Evolutionary conservation across 37 sponge, comb jelly and placozoan species (phyloP), one percentile per base, ranked within the genome.

Genomic region (Haliclona indistincta): DNA sequence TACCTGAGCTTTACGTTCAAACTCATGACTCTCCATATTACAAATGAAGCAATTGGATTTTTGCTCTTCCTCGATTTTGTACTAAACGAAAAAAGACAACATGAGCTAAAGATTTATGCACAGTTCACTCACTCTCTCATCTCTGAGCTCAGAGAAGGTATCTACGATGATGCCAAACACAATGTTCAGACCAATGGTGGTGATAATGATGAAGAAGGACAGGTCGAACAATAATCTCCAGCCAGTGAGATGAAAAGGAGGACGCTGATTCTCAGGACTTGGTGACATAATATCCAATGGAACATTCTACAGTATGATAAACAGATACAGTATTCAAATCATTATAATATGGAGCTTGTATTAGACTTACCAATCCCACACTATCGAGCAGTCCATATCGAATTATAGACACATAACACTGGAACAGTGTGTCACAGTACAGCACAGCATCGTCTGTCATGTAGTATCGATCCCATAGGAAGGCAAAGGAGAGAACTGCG

Each of bases 151-250:
- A 47, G 91, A 90, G 84, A 94, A 94, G 0, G 95, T 87, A 43
- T 94, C 95, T 30, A 94, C 88, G 56, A 94, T 94, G 60, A 94
- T 90, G 79, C 95, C 95, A 86, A 90, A 94, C 43, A 94, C 87
- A 35, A 94, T 82, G 69, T 86, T 86, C 80, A 94, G 81, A 32
- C 89, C 95, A 70, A 94, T 80, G 30, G 85, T 89, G 17, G 90
- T 94, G 39, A 94, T 70, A 56, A 94, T 81, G 81, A 94, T 87
- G 79, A 90, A 94, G 74, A 90, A 94, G 33, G 87, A 73, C 15
- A 94, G 41, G 51, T 94, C 95, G 45, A 72, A 90, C 33, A 94
- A 25, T 22, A 75, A n/a, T n/a, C n/a, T n/a, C n/a, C n/a, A n/a
- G n/a, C n/a, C n/a, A n/a, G n/a, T n/a, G n/a, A n/a, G n/a, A n/a